phyloP scores from a whole-genome alignment of 2,113 vertebrate genomes.

The Paradisaea rubra region DNA sequence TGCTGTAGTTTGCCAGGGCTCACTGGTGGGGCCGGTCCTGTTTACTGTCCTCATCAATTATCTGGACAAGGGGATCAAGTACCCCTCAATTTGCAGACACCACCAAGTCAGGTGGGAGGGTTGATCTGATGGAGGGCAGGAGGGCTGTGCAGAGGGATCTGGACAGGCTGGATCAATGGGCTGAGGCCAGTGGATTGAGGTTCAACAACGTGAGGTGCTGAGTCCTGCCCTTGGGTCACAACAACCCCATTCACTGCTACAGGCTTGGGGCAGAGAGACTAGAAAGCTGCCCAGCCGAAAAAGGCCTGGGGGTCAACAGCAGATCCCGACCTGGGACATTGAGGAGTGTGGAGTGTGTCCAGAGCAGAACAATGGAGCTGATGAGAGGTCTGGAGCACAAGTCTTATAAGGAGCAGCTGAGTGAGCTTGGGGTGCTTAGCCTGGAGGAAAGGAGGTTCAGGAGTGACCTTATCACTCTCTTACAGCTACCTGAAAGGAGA shows the following conservation, averaged over 20 bases:
- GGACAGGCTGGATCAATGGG: neutral
- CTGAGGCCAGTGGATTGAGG: neutral
- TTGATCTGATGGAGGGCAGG: neutral
- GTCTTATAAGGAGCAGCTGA: neutral
- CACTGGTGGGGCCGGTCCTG: neutral
- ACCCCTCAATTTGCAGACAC: rapidly evolving
- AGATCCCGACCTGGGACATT: neutral
- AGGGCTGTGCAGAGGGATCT: neutral
- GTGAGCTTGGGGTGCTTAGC: neutral
- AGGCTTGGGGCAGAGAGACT: neutral
- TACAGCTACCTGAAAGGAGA: neutral
- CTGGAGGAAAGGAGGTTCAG: neutral
- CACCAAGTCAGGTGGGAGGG: neutral
- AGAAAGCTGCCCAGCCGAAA: neutral
- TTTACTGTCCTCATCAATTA: neutral
- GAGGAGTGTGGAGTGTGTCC: neutral
- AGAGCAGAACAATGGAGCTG: neutral
- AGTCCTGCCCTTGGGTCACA: neutral
- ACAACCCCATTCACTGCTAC: too few species aligned
- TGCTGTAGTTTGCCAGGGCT: neutral
- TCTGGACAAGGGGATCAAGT: neutral
- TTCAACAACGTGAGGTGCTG: neutral
- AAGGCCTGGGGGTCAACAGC: neutral
- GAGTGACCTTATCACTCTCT: neutral
- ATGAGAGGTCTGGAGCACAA: neutral